phyloP scores from a whole-genome alignment of 2,113 vertebrate species.

The Phalacrocorax pelagicus region DNA sequence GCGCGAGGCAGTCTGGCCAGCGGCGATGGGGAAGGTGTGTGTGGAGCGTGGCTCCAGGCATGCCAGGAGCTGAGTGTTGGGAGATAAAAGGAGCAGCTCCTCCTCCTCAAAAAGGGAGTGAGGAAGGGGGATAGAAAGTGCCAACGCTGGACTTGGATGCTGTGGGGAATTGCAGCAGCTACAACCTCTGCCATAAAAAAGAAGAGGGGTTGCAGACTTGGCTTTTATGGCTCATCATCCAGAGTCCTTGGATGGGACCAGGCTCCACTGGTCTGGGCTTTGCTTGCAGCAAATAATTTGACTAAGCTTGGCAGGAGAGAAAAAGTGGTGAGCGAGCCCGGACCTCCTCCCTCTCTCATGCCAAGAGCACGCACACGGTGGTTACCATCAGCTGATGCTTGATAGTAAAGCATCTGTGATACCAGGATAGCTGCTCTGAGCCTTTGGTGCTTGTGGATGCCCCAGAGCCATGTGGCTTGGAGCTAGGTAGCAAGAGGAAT shows the following conservation, averaged over 20 bases:
- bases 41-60: rapidly evolving
- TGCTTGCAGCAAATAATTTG: not conserved
- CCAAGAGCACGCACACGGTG: not conserved
- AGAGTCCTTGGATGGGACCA: not conserved
- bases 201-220: not conserved
- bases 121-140: not conserved
- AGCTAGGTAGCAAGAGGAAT: not conserved
- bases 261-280: not conserved
- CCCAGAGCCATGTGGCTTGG: not conserved
- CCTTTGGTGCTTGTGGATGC: rapidly evolving
- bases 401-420: rapidly evolving
- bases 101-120: not conserved
- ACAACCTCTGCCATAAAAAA: not conserved
- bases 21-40: not conserved
- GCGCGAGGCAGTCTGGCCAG: not conserved
- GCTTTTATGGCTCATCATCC: not conserved
- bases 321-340: not conserved
- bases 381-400: not conserved
- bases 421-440: not conserved
- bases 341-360: not conserved
- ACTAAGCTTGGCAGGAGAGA: not conserved
- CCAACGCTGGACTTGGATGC: not conserved
- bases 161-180: not conserved
- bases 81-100: not conserved
- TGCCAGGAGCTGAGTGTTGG: not conserved